These are phyloP conservation scores for Ormyrus thymus DNA, from an alignment of 2,888 invertebrate genomes.

Conservation along the genomic window DNA sequence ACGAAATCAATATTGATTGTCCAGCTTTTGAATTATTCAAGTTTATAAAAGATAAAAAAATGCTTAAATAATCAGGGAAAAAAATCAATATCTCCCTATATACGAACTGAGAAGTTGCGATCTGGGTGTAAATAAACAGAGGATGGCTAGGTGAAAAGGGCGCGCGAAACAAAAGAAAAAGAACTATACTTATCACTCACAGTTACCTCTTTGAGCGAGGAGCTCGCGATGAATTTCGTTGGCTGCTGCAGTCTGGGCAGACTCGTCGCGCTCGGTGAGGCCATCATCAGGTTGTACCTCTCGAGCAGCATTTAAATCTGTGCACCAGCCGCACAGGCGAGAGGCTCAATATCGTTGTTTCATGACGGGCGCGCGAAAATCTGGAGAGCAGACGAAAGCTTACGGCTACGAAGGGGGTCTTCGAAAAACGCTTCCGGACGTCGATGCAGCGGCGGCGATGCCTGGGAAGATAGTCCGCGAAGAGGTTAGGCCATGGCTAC, in stretches of 20 bases:
- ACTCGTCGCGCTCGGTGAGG: conserved; percentile 31
- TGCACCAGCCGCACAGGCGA: background rate
- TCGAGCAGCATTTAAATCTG: conserved; percentile 30
- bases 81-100: too few species aligned
- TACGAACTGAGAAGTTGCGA: too few species aligned
- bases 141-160: background rate
- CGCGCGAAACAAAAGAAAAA: background rate
- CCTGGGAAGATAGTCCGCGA: background rate
- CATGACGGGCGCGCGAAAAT: too few species aligned
- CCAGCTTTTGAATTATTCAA: too few species aligned
- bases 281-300: conserved; percentile 30
- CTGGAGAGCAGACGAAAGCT: too few species aligned
- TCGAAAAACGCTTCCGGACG: background rate
- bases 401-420: too few species aligned
- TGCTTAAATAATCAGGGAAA: too few species aligned
- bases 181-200: background rate
- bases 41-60: too few species aligned
- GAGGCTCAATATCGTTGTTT: too few species aligned
- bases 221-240: conserved; percentile 20
- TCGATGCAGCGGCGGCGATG: background rate
- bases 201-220: conserved; percentile 41
- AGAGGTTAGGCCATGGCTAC: conserved; percentile 46
- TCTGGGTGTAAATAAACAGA: background rate
- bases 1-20: too few species aligned
- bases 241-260: conserved; percentile 8